A percentile compares a stretch with the other conserved stretches of the same genome.
Conservation (phyloP, 2,797 vertebrate species). For the Myotis findleyi region DNA sequence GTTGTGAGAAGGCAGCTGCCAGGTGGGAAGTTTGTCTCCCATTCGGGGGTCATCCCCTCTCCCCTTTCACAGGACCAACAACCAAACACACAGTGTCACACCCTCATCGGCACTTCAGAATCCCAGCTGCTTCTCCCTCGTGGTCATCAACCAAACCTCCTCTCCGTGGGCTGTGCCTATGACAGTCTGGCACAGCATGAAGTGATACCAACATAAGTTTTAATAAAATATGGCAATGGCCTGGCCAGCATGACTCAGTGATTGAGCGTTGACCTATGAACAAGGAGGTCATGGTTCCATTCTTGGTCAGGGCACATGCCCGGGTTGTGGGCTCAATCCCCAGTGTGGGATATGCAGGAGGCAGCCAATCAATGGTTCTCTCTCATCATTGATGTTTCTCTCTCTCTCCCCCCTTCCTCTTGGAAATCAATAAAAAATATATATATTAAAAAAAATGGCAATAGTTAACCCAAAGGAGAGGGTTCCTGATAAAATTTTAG, state of each 20-base stretch:
- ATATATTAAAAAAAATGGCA: background rate
- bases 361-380: background rate
- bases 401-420: too few species aligned
- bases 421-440: too few species aligned
- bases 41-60: accelerated
- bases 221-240: background rate
- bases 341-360: background rate
- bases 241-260: background rate
- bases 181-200: background rate
- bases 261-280: background rate
- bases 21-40: background rate
- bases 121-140: background rate
- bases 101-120: background rate
- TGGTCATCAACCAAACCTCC: accelerated
- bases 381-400: background rate
- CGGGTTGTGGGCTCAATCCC: background rate
- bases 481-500: background rate
- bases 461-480: background rate
- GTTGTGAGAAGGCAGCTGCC: background rate
- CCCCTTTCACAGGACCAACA: background rate
- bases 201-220: background rate
- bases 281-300: too few species aligned
- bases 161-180: background rate
- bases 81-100: background rate
- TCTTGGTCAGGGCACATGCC: background rate